These are phyloP conservation scores for Leptopterna dolabrata DNA, from an alignment of 2,888 invertebrate species.

Conservation along the genomic window DNA sequence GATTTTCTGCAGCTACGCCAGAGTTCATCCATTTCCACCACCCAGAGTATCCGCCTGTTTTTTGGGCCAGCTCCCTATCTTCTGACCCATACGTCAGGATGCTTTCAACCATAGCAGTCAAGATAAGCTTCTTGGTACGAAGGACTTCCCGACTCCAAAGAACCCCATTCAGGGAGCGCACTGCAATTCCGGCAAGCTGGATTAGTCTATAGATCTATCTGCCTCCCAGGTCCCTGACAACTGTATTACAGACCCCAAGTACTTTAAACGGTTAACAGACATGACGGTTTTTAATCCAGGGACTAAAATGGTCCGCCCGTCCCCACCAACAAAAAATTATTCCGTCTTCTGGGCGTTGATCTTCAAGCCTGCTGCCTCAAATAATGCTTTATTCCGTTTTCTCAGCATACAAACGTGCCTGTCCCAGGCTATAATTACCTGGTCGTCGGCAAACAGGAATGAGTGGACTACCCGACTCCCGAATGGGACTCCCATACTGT, in stretches of 20 bases:
- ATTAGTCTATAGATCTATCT: neutral
- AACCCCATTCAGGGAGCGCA: too few relatives aligned
- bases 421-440: neutral
- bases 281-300: neutral
- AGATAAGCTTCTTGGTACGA: neutral
- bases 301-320: neutral
- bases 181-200: too few relatives aligned
- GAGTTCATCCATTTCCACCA: too few relatives aligned
- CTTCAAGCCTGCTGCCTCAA: neutral
- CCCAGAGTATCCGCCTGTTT: too few relatives aligned
- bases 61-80: too few relatives aligned
- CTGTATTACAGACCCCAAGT: neutral
- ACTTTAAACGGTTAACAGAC: too few relatives aligned
- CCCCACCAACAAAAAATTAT: too few relatives aligned
- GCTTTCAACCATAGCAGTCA: neutral
- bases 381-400: neutral
- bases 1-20: too few relatives aligned
- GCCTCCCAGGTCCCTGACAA: neutral
- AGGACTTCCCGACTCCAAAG: neutral
- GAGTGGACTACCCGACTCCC: neutral
- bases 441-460: neutral
- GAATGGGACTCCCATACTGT: neutral
- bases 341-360: too few relatives aligned
- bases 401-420: too few relatives aligned
- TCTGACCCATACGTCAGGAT: neutral